These are phyloP conservation scores for Dinoponera quadriceps DNA, from an alignment of 1,140 invertebrate species.

Conservation along the genomic window DNA sequence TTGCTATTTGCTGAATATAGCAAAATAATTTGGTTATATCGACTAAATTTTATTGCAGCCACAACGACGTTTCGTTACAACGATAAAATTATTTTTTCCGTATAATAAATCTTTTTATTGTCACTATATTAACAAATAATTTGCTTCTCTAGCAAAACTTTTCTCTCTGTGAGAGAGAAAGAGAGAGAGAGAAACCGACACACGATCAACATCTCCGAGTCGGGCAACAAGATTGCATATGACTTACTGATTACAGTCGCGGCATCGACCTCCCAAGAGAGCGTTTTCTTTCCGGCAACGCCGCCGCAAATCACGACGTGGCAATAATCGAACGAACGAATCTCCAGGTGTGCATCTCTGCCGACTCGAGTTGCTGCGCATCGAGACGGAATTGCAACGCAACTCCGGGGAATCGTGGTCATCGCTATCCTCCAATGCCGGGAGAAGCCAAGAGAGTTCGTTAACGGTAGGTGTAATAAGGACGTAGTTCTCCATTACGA, in stretches of 20 bases:
- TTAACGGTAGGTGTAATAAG: not conserved
- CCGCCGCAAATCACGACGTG: not conserved
- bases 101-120: too few species aligned
- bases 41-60: too few species aligned
- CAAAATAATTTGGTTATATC: too few species aligned
- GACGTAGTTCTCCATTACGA: not conserved
- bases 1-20: too few species aligned
- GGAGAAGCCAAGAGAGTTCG: not conserved
- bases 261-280: not conserved
- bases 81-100: too few species aligned
- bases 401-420: slow-evolving; percentile 9
- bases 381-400: not conserved
- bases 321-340: slow-evolving; percentile 23
- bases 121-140: too few species aligned
- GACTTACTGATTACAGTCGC: slow-evolving; percentile 3
- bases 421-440: slow-evolving; percentile 29
- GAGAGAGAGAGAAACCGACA: too few species aligned
- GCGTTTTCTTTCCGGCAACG: slow-evolving; percentile 22
- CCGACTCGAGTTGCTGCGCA: not conserved
- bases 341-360: slow-evolving; percentile 20
- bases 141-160: too few species aligned
- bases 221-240: not conserved
- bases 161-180: too few species aligned
- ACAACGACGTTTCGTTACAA: too few species aligned
- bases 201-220: too few species aligned